Evolutionary conservation across 37 sponge, comb jelly and placozoan genomes (phyloP), one percentile per base, ranked within the genome.

Genomic region (Ianthella basta): DNA sequence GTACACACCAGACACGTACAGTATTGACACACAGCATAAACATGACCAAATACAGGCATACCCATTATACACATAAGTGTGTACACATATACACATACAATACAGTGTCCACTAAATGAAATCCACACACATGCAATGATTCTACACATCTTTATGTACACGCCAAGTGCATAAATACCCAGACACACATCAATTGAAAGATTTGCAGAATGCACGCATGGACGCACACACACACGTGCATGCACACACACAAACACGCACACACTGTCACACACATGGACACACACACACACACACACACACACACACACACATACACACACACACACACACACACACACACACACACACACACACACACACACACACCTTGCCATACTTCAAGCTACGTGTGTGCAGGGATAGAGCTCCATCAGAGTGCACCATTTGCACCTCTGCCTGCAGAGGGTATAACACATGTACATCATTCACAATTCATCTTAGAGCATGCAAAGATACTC

Each of bases 361-460:
- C 36, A 25, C 4, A 75, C 92, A 56, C 27, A 95, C 95, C 84
- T 96, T 96, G 56, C 97, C 97, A 80, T 97, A 97, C 80, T 97
- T 97, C 57, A 97, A 59, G 68, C 95, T 95, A 13, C 97, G 77
- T 16, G 97, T 97, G 91, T 97, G 97, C 59, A 97, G 81, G 15
- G 97, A 93, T 15, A 96, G 88, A n/a, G 90, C 50, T 0, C 97
- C 94, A 61, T 96, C 97, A 79, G 57, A 20, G 67, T 81, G 86
- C 2, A 96, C 94, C 54, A 86, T 84, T 82, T 96, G 97, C 8
- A 96, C 97, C 54, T 96, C 97, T 68, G 97, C 97, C 96, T 96
- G 21, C 25, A 56, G 23, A 32, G 8, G 50, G n/a, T n/a, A n/a
- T 8, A 44, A 44, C 50, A 44, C 41, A 87, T 2, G 13, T 3